Percentiles rank a stretch among this genome's conserved stretches.
Conservation (phyloP, 2,797 vertebrate species). For the Yasuhikotakia modesta region DNA sequence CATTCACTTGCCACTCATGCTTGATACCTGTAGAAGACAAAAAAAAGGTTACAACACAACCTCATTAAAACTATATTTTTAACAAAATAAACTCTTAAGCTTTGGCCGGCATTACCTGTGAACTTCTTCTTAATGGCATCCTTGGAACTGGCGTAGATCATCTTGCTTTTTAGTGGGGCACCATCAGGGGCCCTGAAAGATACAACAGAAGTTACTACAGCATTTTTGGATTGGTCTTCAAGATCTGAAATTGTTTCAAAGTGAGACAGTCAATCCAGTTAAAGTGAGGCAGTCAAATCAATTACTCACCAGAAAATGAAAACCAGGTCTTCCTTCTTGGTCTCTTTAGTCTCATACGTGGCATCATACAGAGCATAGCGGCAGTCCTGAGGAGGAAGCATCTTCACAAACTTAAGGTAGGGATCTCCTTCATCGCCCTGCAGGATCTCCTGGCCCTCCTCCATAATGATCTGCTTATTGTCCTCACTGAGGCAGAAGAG, state of each 20-base stretch:
- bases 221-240: background rate
- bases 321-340: slow-evolving; percentile 91
- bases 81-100: background rate
- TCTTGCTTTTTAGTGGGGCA: slow-evolving; percentile 87
- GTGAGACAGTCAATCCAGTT: background rate
- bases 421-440: slow-evolving; percentile 85
- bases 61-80: background rate
- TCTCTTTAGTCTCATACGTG: slow-evolving; percentile 88
- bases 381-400: slow-evolving; percentile 85
- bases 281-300: background rate
- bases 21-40: slow-evolving; percentile 80
- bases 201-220: background rate
- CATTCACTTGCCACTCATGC: slow-evolving; percentile 90
- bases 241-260: too few species aligned
- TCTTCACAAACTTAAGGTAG: slow-evolving; percentile 81
- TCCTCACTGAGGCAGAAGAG: slow-evolving; percentile 85
- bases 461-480: slow-evolving; percentile 84
- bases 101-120: slow-evolving; percentile 72
- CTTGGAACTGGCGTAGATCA: slow-evolving; percentile 91
- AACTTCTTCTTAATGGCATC: slow-evolving; percentile 90
- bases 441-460: slow-evolving; percentile 84
- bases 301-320: slow-evolving; percentile 87
- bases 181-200: slow-evolving; percentile 79
- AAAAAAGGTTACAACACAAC: background rate
- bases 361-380: slow-evolving; percentile 90